Percentiles rank a stretch among this genome's conserved stretches.
These are phyloP conservation scores for Osmoderma eremita DNA, from an alignment of 2,888 invertebrate species.

Conservation along the genomic window DNA sequence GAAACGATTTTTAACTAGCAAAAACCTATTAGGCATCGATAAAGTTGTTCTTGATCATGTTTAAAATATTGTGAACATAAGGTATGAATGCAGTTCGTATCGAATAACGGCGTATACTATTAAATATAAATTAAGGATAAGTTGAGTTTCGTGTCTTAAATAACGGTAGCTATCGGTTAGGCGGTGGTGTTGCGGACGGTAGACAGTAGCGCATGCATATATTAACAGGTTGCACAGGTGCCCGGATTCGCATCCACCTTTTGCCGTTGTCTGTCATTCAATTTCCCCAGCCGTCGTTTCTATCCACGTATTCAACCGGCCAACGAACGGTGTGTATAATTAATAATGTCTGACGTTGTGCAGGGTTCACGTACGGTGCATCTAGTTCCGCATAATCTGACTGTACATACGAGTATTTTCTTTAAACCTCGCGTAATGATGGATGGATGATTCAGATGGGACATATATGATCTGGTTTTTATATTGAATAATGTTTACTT, in stretches of 20 bases:
- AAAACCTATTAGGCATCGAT: too few relatives aligned
- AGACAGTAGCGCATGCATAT: slow-evolving; percentile 41
- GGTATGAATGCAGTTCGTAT: background rate
- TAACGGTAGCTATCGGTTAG: slow-evolving; percentile 11
- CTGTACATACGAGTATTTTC: slow-evolving; percentile 59
- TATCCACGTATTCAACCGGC: slow-evolving; percentile 26
- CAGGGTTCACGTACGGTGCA: slow-evolving; percentile 32
- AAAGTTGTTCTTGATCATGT: too few relatives aligned
- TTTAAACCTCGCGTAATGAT: slow-evolving; percentile 59
- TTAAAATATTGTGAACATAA: too few relatives aligned
- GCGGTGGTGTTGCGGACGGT: slow-evolving; percentile 13
- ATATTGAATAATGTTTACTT: too few relatives aligned
- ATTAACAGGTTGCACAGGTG: slow-evolving; percentile 49
- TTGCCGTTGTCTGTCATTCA: slow-evolving; percentile 27
- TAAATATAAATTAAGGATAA: slow-evolving; percentile 27
- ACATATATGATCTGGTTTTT: slow-evolving; percentile 50
- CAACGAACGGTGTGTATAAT: slow-evolving; percentile 52
- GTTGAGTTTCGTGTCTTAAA: slow-evolving; percentile 32
- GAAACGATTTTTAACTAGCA: too few relatives aligned
- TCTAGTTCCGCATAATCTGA: slow-evolving; percentile 51
- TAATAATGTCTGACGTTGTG: slow-evolving; percentile 53
- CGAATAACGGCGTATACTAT: background rate
- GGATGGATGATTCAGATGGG: slow-evolving; percentile 60
- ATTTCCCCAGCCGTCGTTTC: slow-evolving; percentile 11
- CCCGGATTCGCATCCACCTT: slow-evolving; percentile 41